These are phyloP conservation scores for Echinops telfairi DNA, from an alignment of 2,113 vertebrate genomes.

Conservation along the genomic window DNA sequence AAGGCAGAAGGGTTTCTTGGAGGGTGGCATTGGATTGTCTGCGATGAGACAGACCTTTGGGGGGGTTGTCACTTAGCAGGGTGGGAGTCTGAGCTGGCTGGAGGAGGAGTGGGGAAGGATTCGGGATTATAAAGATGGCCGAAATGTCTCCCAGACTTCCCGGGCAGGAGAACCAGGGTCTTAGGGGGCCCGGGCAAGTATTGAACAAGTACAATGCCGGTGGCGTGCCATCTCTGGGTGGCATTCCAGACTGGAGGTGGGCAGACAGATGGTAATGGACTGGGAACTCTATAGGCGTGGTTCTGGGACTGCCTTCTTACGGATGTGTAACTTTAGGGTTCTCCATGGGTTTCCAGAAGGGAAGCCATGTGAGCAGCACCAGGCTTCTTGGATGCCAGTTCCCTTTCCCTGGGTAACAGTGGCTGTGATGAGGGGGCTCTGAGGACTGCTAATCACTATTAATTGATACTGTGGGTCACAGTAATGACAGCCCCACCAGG, in stretches of 20 bases:
- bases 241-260: neutral
- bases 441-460: neutral
- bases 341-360: slow-evolving; percentile 4
- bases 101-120: neutral
- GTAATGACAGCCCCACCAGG: neutral
- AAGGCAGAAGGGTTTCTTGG: neutral
- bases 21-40: neutral
- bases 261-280: neutral
- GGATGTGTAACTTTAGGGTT: neutral
- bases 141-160: neutral
- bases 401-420: neutral
- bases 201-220: neutral
- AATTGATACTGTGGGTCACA: neutral
- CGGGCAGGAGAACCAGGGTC: neutral
- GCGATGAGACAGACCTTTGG: neutral
- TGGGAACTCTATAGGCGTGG: neutral
- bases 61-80: neutral
- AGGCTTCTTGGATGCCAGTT: neutral
- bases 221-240: neutral
- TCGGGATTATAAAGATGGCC: neutral
- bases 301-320: neutral
- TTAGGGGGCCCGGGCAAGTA: neutral
- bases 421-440: neutral
- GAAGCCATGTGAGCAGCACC: neutral
- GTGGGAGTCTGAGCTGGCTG: neutral